Evolutionary conservation across 2,797 vertebrate genomes (phyloP), one percentile per base, ranked within the genome.

Genomic region (Rhinichthys osculus): DNA sequence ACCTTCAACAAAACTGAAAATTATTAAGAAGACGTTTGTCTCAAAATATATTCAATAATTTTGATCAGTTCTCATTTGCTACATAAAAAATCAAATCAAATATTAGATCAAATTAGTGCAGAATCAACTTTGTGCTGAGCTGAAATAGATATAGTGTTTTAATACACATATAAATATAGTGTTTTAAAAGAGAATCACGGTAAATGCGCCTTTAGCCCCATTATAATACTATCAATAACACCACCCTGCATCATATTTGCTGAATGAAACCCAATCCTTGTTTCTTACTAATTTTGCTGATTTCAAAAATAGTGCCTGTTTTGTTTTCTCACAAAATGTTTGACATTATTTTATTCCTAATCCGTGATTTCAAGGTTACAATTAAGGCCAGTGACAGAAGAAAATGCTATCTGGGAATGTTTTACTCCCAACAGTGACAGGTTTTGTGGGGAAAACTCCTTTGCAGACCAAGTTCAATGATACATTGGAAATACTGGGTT

Each of bases 211-310:
- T 59, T 59, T 59, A 59, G 57, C 57, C 57, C 57, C 23, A 10
- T 59, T 59, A 66, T 33, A 33, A 17, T 66, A 30, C 62, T 66
- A 33, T 17, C 17, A 66, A 33, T 33, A 70, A 70, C 67, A 40
- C 35, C 67, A 40, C 19, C 19, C 19, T 40, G 67, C 67, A 70
- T 70, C 67, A 40, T 70, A 70, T 70, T 69, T 70, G 35, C 67
- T 38, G 17, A 70, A 64, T 64, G 27, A 30, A 64, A 30, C 13
- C 62, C 62, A 64, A 30, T 64, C 6, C 13, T 66, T 66, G 5
- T 33, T 16, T 33, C 27, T 30, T 33, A 7, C 27, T 7, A 16
- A 17, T 66, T 66, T 66, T 33, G 62, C 3, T 7, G 27, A 33
- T 66, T 33, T 14, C 14, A 33, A 66, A 33, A 66, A 66, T 66